Evolutionary conservation across 2,113 vertebrate species (phyloP), one percentile per base, ranked within the genome.

Genomic region (Grammomys surdaster): DNA sequence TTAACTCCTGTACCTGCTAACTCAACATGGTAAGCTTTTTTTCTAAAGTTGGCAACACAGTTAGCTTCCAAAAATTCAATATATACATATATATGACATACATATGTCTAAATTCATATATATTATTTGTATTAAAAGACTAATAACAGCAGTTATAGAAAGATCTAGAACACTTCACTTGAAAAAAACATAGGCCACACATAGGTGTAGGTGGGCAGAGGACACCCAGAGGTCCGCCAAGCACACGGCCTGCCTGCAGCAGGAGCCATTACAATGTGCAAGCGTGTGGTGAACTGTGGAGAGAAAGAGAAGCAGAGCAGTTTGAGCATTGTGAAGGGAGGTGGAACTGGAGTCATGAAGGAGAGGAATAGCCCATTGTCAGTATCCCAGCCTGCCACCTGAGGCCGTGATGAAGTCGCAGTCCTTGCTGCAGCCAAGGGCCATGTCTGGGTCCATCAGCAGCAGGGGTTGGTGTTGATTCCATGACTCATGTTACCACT

Each of bases 1-100:
- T 99, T 98, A 98, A 98, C 98, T 98, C 99, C 98, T 99, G 98
- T 99, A 99, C 98, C 98, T 98, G 98, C 98, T 98, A 99, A 99
- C 98, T 98, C 97, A 95, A 96, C 31, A 51, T n/a, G 63, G 43
- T 5, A 87, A 48, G 22, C 43, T 48, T 67, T 20, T 48, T 48
- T 14, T 36, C 43, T 19, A 87, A 14, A 69, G 65, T 48, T 70
- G 65, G 65, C 46, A 87, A 48, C 46, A 36, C 5, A 69, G 63
- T 19, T 87, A 69, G 63, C 16, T 51, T 87, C 85, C 1, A 51
- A 69, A 70, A 67, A 33, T 33, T 60, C 69, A 69, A 24, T 60
- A 24, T 60, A 60, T 60, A 24, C 24, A 20, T 60, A 60, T 60
- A 60, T 51, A 51, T 51, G 40, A 51, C 11, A 51, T 51, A 51